These are phyloP conservation scores for Dusona sp. DNA, from an alignment of 2,888 invertebrate species.

Conservation along the genomic window DNA sequence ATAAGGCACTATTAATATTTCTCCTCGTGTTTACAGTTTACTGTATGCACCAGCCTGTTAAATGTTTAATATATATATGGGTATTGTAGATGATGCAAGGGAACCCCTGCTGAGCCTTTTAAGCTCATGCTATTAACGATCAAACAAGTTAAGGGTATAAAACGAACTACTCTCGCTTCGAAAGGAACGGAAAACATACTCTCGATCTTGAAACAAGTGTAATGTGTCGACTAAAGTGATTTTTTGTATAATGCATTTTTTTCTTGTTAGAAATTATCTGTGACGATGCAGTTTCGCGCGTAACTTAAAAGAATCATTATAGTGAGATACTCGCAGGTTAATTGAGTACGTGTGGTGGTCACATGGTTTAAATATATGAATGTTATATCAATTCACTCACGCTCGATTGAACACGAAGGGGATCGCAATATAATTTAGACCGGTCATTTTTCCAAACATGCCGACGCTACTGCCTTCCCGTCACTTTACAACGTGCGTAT, in stretches of 20 bases:
- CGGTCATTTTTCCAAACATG: constrained; percentile 50
- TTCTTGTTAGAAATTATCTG: background rate
- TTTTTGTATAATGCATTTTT: background rate
- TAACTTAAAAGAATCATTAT: constrained; percentile 15
- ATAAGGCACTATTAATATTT: constrained; percentile 60
- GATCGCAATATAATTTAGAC: constrained; percentile 43
- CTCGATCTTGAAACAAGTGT: constrained; percentile 36
- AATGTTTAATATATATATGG: constrained; percentile 2
- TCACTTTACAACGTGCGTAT: constrained; percentile 8
- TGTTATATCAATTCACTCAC: constrained; percentile 39
- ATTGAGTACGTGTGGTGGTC: background rate
- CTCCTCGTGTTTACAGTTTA: constrained; percentile 40
- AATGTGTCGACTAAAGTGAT: background rate
- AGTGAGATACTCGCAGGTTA: constrained; percentile 12
- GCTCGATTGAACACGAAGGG: constrained; percentile 40
- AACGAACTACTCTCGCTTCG: constrained; percentile 46
- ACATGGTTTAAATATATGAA: constrained; percentile 4
- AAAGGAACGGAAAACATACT: background rate
- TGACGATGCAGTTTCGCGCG: background rate
- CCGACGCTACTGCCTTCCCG: constrained; percentile 19
- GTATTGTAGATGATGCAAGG: constrained; percentile 42
- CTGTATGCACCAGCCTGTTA: constrained; percentile 27
- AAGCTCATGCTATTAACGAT: constrained; percentile 24
- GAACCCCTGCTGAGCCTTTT: constrained; percentile 49
- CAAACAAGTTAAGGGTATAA: constrained; percentile 27